Evolutionary conservation across 2,797 vertebrate species (phyloP), one percentile per base, ranked within the genome.

Genomic region (Schizopygopsis pylzovi): DNA sequence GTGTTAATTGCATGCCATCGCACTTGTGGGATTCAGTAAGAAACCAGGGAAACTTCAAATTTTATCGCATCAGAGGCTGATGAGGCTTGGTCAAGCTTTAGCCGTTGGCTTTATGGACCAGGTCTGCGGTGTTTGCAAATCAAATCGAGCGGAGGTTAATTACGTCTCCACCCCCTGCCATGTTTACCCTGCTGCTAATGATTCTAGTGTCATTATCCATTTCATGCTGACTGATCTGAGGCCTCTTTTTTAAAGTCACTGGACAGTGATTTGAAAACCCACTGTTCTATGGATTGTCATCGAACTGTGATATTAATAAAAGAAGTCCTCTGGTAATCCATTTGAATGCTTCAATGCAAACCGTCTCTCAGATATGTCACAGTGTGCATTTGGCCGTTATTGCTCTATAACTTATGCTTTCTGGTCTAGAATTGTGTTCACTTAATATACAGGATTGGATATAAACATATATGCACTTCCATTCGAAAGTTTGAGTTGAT

Each of bases 101-200:
- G 71, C 71, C 71, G 1, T 47, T 33, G 25, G 61, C 52, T 82
- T 78, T 79, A 47, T 79, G 67, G 28, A 43, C 47, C 28, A 2
- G 41, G 63, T 16, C 25, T 82, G 33, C 43, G 59, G 18, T 70
- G 59, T 86, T 67, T 80, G 79, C 79, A 20, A 3, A 65, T 82
- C 79, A 86, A 86, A 81, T 37, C 16, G 37, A 56, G 85, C 71
- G 37, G 20, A 71, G 70, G 73, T 83, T 83, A 79, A 83, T 87
- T 79, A 83, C 67, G 49, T 43, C 52, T 81, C 43, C 79, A 70
- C 47, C 59, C 33, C 59, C 37, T 8, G 25, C 39, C 71, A 59
- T 56, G 33, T 77, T 86, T 59, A 68, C 37, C n/a, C 54, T 20
- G 45, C 15, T 41, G 13, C 67, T 86, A 63, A 86, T 59, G 41